These are phyloP conservation scores for Sarcophaga peregrina DNA, from an alignment of 1,140 invertebrate species.

Conservation along the genomic window DNA sequence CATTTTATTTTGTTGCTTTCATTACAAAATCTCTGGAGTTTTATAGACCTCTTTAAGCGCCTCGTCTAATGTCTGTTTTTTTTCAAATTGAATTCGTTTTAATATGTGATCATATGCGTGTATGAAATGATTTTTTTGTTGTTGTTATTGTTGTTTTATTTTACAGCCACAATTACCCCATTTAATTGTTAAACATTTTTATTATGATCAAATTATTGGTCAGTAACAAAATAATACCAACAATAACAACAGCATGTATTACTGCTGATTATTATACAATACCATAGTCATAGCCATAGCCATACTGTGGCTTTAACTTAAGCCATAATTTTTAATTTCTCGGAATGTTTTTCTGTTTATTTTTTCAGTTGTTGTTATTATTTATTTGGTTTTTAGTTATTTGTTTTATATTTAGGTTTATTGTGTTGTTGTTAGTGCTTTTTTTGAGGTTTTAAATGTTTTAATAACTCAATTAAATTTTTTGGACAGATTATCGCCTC, in stretches of 20 bases:
- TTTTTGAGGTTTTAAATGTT: too few relatives aligned
- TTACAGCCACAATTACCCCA: slow-evolving; percentile 11
- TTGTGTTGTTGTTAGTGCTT: not conserved
- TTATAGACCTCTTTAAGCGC: too few relatives aligned
- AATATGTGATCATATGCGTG: too few relatives aligned
- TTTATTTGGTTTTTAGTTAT: not conserved
- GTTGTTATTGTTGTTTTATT: too few relatives aligned
- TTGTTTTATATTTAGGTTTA: not conserved
- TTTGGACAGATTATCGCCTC: not conserved
- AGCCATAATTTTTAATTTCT: not conserved
- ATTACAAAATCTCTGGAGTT: too few relatives aligned
- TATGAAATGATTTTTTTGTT: too few relatives aligned
- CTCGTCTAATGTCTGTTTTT: too few relatives aligned
- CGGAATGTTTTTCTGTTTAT: not conserved
- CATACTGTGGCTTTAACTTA: not conserved
- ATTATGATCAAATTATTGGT: not conserved
- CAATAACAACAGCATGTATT: too few relatives aligned
- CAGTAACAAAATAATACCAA: not conserved
- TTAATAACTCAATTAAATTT: not conserved
- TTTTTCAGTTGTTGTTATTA: not conserved
- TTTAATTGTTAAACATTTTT: slow-evolving; percentile 12
- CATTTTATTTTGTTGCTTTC: too few relatives aligned
- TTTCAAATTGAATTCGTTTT: too few relatives aligned
- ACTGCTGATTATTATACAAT: too few relatives aligned
- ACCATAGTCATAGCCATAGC: too few relatives aligned